Evolutionary conservation across 30 jellyfish, hydroid and myxozoan genomes (phyloP), one percentile per base, ranked within the genome.

Genomic region (Aurelia aurita): DNA sequence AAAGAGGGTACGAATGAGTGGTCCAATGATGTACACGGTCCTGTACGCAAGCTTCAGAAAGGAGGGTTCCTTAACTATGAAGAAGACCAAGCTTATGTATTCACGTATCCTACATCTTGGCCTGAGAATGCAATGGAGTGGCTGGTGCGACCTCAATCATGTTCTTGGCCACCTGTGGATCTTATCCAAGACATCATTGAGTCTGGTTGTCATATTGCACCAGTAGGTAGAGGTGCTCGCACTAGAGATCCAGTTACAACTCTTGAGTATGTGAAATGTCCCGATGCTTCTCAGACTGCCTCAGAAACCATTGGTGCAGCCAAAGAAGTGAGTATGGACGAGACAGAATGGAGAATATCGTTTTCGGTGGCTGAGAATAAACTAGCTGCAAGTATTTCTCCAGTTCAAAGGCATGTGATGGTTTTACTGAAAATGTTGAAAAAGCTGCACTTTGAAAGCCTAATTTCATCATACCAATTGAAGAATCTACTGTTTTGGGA

Each of bases 71-170:
- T 47, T 14, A 35, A 39, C 14, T 27, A 26, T 25, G 89, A 77
- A 59, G 72, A 60, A 27, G 89, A 77, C 49, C 23, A 25, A 11
- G 58, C 89, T 3, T 13, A 60, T 26, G 89, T 77, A 28, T 77
- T 77, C 79, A 22, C 77, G 15, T 77, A 77, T 65, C 89, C 89
- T 22, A 32, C 26, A n/a, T 69, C 89, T 9, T 77, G 89, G 89
- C 89, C 89, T 7, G 89, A 77, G 43, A 66, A 28, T 21, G 89
- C 89, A 1, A 77, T 77, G 89, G 89, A 77, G 43, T 77, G 89
- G 89, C 62, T 77, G 23, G 31, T 59, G 3, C 60, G 89, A 44
- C 62, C 73, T 14, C 77, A 80, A 25, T 47, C 66, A 23, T 10
- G 19, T 58, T 22, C 28, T 20, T 77, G 89, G 89, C 89, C 89